Evolutionary conservation across 1,140 invertebrate species (phyloP), one percentile per base, ranked within the genome.

Genomic region (Drosophila bipectinata): DNA sequence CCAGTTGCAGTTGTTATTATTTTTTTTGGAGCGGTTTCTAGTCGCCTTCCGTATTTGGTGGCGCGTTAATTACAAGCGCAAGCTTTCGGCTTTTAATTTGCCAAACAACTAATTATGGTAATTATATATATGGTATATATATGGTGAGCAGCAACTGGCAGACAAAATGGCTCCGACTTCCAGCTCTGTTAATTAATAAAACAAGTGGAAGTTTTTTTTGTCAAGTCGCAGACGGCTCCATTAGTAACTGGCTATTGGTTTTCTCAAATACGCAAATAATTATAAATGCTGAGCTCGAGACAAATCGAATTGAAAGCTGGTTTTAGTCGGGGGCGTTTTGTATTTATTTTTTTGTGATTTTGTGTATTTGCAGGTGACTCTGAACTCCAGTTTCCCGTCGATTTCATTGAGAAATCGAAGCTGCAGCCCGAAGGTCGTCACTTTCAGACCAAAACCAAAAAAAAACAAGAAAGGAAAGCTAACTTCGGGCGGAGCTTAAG

Each of bases 81-180:
- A 57, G 72, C 61, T 82, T 66, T 61, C 48, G 79, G 54, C 72
- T 53, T 58, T 64, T 59, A 59, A 68, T 83, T 79, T 76, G 76
- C 68, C 67, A 55, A 64, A 58, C 74, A 59, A 68, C 82, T 79
- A 88, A 87, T 88, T 88, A 83, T 73, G 67, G 71, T 79, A 71
- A 52, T 76, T 87, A 88, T 64, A 64, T 64, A 64, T 59, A 79
- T 61, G n/a, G 28, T 37, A 59, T 44, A 48, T 1, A 63, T 53
- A 60, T 59, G 39, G 34, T 15, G 28, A 67, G 15, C 15, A 3
- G 53, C 59, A 49, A 53, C 3, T 47, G 52, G 39, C 49, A 82
- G 82, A 85, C 83, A 79, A 88, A 82, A 82, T 82, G 82, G 79
- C 83, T 62, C 79, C 71, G 63, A 24, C 45, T 56, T 61, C 7